Evolutionary conservation across 2,797 vertebrate species (phyloP).

Genomic region (Chrysocyon brachyurus): DNA sequence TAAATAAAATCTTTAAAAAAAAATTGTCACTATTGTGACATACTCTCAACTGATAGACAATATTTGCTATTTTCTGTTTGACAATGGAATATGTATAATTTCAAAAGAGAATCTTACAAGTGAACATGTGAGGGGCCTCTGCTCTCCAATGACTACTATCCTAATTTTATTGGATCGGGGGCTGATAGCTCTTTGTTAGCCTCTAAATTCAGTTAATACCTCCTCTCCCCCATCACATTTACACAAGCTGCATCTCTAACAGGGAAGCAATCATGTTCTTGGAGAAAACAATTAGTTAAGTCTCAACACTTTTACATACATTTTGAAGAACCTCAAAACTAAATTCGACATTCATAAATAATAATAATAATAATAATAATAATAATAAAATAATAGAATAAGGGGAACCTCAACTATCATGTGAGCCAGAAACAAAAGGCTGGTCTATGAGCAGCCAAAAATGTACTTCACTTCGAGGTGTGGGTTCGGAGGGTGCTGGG

Average conservation of each 20-base stretch:
- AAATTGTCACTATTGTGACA: no score
- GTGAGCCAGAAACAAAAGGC: background rate
- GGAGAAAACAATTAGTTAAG: background rate
- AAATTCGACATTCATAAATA: background rate
- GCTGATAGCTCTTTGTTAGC: background rate
- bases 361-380: background rate
- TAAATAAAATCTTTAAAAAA: no score
- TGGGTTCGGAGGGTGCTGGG: background rate
- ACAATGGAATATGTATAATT: background rate
- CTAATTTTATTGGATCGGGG: background rate
- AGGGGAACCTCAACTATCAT: background rate
- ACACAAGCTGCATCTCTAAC: background rate
- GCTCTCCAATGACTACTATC: background rate
- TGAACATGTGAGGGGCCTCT: background rate
- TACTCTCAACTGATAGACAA: background rate
- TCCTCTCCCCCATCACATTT: background rate
- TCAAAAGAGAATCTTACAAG: constrained; percentile 18
- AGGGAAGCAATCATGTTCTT: background rate
- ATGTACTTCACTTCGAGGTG: background rate
- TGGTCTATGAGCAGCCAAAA: background rate
- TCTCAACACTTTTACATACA: background rate
- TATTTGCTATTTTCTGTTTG: background rate
- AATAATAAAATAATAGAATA: background rate
- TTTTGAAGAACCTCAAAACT: constrained; percentile 1
- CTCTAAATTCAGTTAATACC: background rate